phyloP scores from a whole-genome alignment of 2,797 vertebrate species.

The Ceyx erithaca region DNA sequence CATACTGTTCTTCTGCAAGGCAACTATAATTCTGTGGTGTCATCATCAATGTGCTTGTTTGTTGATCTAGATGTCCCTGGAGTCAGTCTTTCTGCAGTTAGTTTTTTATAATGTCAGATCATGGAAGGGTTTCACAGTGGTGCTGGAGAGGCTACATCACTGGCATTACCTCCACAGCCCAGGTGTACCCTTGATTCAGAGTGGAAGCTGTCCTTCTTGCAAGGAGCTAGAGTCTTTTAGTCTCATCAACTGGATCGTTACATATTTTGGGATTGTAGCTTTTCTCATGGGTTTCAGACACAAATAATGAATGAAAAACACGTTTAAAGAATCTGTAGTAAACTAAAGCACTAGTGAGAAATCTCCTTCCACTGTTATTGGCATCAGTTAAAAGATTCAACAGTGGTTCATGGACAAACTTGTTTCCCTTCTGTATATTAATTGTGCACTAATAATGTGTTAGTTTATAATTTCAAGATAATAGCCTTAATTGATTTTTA shows the following conservation, averaged over 20 bases:
- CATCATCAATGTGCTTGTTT: neutral
- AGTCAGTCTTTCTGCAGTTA: neutral
- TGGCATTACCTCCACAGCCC: neutral
- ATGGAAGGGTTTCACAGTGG: neutral
- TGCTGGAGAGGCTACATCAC: neutral
- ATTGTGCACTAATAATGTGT: neutral
- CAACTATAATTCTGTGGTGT: neutral
- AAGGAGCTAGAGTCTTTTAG: neutral
- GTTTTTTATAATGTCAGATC: neutral
- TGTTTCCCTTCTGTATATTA: constrained; percentile 8
- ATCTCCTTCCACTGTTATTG: neutral
- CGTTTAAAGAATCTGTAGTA: neutral
- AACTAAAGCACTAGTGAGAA: neutral
- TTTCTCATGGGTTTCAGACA: neutral
- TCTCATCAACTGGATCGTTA: neutral
- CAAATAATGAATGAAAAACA: neutral
- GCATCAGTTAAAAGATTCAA: neutral
- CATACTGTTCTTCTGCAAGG: neutral
- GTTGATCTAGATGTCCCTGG: neutral
- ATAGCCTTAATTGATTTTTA: neutral
- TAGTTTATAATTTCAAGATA: constrained; percentile 14
- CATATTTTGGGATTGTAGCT: neutral
- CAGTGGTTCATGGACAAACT: neutral
- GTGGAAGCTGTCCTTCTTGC: neutral
- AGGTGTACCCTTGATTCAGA: neutral